These are phyloP conservation scores for Hyposmocoma kahamanoa DNA, from an alignment of 1,140 invertebrate species.

Conservation along the genomic window DNA sequence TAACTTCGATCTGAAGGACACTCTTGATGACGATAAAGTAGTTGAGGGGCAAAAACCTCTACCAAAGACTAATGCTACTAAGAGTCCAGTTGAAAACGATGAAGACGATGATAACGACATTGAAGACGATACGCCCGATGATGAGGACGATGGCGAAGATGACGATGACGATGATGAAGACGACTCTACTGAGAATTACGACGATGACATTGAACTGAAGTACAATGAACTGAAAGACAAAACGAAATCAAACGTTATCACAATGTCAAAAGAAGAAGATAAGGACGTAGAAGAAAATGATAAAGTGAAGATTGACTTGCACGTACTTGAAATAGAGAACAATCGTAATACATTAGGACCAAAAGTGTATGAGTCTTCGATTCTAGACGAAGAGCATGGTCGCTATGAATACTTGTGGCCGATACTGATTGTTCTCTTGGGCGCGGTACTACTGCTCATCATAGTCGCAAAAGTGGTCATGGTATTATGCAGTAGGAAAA, in stretches of 20 bases:
- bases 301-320: slow-evolving; percentile 58
- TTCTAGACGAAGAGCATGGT: slow-evolving; percentile 59
- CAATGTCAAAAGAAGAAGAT: slow-evolving; percentile 30
- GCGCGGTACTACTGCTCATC: slow-evolving; percentile 66
- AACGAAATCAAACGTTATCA: slow-evolving; percentile 19
- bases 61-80: slow-evolving; percentile 16
- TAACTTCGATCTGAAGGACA: slow-evolving; percentile 56
- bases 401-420: slow-evolving; percentile 68
- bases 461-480: slow-evolving; percentile 68
- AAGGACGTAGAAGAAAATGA: too few species aligned
- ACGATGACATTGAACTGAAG: slow-evolving; percentile 47
- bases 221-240: slow-evolving; percentile 57
- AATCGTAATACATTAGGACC: slow-evolving; percentile 47
- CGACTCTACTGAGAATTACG: slow-evolving; percentile 33
- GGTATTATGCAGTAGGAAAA: slow-evolving; percentile 64
- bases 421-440: slow-evolving; percentile 60
- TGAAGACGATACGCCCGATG: slow-evolving; percentile 31
- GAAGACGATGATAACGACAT: slow-evolving; percentile 37
- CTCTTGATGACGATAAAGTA: slow-evolving; percentile 57
- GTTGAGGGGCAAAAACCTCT: slow-evolving; percentile 42
- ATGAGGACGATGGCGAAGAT: slow-evolving; percentile 30
- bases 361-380: slow-evolving; percentile 56
- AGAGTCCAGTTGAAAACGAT: slow-evolving; percentile 12
- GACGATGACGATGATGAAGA: slow-evolving; percentile 49
- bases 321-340: slow-evolving; percentile 51